Base-by-base conservation (phyloP, 2,113 vertebrate species). In the Crotalus helleri region DNA sequence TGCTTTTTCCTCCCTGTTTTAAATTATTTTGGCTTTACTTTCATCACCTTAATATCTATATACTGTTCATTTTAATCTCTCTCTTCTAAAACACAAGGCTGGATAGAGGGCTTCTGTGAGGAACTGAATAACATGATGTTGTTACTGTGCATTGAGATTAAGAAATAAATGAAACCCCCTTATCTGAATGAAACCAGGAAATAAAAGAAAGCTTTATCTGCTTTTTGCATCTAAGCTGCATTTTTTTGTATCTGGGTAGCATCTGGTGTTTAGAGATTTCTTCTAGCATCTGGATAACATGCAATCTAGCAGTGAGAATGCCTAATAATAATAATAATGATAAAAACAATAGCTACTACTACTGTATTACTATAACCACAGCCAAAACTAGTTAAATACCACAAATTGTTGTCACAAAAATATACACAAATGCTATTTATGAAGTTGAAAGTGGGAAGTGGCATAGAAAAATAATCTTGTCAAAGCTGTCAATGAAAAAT, bases 141-240 rank as follows among this genome's bases (percentile, higher is more conserved):
- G 10, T 49, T 92, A 39, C 87, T 91, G 64, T 88, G 51, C 11
- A 23, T 95, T 88, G 57, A 44, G 89, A 91, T 91, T 91, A 92
- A 93, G 95, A 94, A 93, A 91, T 92, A 93, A 92, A 93, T 15
- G 8, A 49, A 74, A 88, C 85, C 81, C 54, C 7, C 94, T 95
- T 93, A 69, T 94, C 90, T 94, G 86, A 94, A 85, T 46, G 92
- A 89, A 95, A 91, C 44, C 51, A 39, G 88, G 92, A 69, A 92
- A 85, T 91, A 94, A 94, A 96, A 92, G 92, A 93, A 57, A 91
- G 91, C 88, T 94, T 89, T 90, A n/a, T 49, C 39, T 93, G 59
- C n/a, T 39, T 53, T 92, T 88, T 88, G 51, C 0, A 0, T 96
- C 95, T 17, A 92, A 92, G 90, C 94, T 86, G 61, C 91, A 85